A percentile compares a stretch with the other conserved stretches of the same genome.
These are phyloP conservation scores for Pseudomyrmex flavicornis DNA, from an alignment of 1,140 invertebrate genomes.

Conservation along the genomic window DNA sequence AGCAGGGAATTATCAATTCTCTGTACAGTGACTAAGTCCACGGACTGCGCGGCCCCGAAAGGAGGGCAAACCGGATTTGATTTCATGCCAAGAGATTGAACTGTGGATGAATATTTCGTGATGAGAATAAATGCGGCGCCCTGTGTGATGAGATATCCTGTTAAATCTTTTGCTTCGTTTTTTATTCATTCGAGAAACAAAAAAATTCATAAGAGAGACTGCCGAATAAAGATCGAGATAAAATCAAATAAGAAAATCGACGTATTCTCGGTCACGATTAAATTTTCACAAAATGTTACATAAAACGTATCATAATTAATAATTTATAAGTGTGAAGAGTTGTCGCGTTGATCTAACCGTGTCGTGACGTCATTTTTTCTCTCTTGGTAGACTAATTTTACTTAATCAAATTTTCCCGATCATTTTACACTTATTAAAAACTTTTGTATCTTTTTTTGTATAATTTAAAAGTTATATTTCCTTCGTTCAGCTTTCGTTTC, in stretches of 20 bases:
- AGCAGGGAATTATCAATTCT: constrained; percentile 22
- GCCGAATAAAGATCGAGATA: too few species aligned
- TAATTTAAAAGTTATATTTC: constrained; percentile 10
- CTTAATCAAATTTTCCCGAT: background rate
- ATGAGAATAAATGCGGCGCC: constrained; percentile 6
- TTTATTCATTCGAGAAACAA: background rate
- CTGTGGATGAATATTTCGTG: background rate
- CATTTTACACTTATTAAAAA: constrained; percentile 2
- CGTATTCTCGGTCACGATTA: background rate
- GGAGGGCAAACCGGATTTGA: constrained; percentile 6
- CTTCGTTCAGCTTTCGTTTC: constrained; percentile 1
- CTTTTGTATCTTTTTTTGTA: background rate
- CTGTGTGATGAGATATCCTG: background rate
- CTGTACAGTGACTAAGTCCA: constrained; percentile 14
- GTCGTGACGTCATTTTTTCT: background rate
- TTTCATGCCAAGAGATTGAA: constrained; percentile 32
- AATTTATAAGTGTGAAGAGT: background rate
- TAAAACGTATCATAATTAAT: background rate
- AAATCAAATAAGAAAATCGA: background rate
- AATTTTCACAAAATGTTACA: background rate
- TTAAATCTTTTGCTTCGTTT: background rate
- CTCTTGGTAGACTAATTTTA: background rate
- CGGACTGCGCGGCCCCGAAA: background rate
- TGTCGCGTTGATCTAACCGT: too few species aligned
- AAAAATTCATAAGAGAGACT: background rate